Evolutionary conservation across 2,113 vertebrate genomes (phyloP).

Genomic region (Athene noctua): DNA sequence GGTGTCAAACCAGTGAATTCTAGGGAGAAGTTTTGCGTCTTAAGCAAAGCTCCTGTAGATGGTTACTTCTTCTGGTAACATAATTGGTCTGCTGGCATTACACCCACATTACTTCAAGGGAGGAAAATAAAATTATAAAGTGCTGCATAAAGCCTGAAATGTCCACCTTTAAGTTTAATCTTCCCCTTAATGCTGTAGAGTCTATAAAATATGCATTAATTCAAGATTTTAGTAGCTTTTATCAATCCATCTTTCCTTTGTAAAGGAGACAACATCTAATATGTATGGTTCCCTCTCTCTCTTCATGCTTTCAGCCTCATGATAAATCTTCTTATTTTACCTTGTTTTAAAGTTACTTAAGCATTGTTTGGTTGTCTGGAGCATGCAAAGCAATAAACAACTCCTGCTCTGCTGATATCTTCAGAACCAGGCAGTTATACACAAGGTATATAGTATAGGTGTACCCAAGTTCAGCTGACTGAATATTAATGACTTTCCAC

Average conservation of each 20-base stretch:
- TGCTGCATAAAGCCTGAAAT: slow-evolving; percentile 65
- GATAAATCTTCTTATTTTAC: slow-evolving; percentile 22
- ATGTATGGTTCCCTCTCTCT: background rate
- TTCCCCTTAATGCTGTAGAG: slow-evolving; percentile 65
- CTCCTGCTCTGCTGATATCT: background rate
- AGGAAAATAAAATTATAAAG: slow-evolving; percentile 73
- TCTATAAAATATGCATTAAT: slow-evolving; percentile 78
- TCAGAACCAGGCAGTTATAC: background rate
- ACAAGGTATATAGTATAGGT: background rate
- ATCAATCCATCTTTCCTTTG: slow-evolving; percentile 65
- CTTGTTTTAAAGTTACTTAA: slow-evolving; percentile 26
- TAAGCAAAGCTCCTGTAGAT: slow-evolving; percentile 16
- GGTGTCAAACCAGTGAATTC: background rate
- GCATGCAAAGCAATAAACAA: background rate
- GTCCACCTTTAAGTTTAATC: slow-evolving; percentile 73
- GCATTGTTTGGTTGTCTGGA: slow-evolving; percentile 3
- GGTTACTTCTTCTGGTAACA: slow-evolving; percentile 19
- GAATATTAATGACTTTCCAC: background rate
- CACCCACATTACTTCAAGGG: slow-evolving; percentile 38
- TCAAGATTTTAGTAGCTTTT: slow-evolving; percentile 72
- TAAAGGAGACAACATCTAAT: slow-evolving; percentile 48
- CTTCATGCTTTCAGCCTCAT: background rate
- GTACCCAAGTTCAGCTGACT: background rate
- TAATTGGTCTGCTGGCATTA: slow-evolving; percentile 70
- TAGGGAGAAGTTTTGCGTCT: slow-evolving; percentile 14